Evolutionary conservation across 92 coral and sea anemone species (phyloP), one percentile per base, ranked within the genome.

Genomic region (Zoanthus sansibaricus): DNA sequence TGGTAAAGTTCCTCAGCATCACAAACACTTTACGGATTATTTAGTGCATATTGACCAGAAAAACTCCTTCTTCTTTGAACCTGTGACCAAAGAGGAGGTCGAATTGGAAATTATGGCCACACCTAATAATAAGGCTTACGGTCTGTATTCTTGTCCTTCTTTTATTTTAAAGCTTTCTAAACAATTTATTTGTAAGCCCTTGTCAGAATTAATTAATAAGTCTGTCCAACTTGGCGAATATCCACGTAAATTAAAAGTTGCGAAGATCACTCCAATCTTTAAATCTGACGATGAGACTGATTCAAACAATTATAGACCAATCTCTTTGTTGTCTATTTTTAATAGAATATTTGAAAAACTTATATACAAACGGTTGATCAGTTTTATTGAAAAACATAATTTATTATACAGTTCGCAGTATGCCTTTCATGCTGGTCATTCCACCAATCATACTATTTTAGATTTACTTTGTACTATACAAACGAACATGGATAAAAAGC

Each of bases 321-420:
- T 52, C 58, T 52, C 58, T 52, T 52, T 52, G 8, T 52, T 52
- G 58, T 52, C 58, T 52, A 52, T 52, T 52, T 52, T 52, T 52
- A 52, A 52, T 52, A 52, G 58, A 52, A 52, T 75, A 75, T 75
- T 75, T 75, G 79, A 75, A 75, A 75, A 75, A 75, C 79, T 75
- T 75, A 75, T 75, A 75, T 75, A 75, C 48, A 75, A 75, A 75
- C 79, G 79, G 48, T 75, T 75, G 79, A 79, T 31, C 46, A 52
- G 32, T 20, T 79, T 79, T 58, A 79, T 79, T 18, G 71, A 79
- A 52, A 48, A 58, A 48, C 61, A 86, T 86, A 71, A 86, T 73
- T 13, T 76, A n/a, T 76, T 86, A 76, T 75, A 46, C 71, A 86
- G 77, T 31, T 71, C 86, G 46, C 90, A 87, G 66, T 87, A 87